Evolutionary conservation across 35 echinoderm and acorn worm species (phyloP).

Genomic region (Eucidaris tribuloides): DNA sequence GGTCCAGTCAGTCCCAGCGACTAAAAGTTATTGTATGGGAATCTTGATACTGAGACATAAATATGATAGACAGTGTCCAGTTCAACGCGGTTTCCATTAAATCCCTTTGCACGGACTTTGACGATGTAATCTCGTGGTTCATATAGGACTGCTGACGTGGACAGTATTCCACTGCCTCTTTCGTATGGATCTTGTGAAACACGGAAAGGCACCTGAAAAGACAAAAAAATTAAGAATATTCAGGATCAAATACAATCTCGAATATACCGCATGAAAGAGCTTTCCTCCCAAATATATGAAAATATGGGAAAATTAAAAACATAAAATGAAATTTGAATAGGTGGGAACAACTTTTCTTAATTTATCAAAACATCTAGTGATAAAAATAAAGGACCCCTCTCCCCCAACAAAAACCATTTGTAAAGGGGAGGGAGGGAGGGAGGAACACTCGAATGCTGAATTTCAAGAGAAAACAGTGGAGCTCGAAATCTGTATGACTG

Average conservation of each 20-base stretch:
- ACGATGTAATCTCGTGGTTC: constrained; percentile 31
- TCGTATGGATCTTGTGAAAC: constrained; percentile 5
- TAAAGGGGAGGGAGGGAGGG: no score
- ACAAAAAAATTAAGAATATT: background rate
- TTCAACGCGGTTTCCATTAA: constrained; percentile 9
- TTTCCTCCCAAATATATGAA: background rate
- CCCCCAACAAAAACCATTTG: no score
- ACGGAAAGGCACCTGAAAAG: constrained; percentile 44
- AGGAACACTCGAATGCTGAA: no score
- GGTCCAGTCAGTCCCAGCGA: no score
- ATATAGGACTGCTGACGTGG: background rate
- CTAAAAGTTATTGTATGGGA: background rate
- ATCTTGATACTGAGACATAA: constrained; percentile 1
- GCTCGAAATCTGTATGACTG: no score
- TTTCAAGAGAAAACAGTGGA: no score
- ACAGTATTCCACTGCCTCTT: constrained; percentile 27
- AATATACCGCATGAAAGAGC: background rate
- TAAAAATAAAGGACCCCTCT: no score
- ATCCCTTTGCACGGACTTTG: constrained; percentile 43
- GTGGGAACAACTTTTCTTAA: background rate
- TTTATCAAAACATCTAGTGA: background rate
- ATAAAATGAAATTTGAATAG: background rate
- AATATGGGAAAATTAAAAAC: background rate
- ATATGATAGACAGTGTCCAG: constrained; percentile 3
- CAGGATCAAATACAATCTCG: background rate